Evolutionary conservation across 1,140 invertebrate species (phyloP), one percentile per base, ranked within the genome.

Genomic region (Euglossa dilemma): DNA sequence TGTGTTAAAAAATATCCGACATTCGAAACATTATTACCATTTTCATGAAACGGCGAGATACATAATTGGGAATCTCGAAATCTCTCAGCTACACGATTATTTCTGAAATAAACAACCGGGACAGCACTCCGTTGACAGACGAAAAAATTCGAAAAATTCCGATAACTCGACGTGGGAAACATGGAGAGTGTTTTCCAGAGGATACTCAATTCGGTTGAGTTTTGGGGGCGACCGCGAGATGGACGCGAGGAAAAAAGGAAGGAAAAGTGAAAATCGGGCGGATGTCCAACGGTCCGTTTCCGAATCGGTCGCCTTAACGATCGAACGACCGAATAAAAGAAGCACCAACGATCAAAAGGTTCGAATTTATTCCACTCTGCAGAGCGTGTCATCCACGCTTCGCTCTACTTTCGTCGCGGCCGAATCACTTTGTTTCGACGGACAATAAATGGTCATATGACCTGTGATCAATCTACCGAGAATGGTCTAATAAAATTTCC

Each of bases 341-440:
- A 76, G 85, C 80, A 56, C 23, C 75, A 25, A 18, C 77, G 74
- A 82, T 84, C 87, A 88, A 88, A 88, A 87, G 83, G 79, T 70
- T 87, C 67, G 45, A 71, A 88, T 88, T 89, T 75, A 84, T 89
- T 89, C 87, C 87, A 78, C 87, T 88, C 80, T 45, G 64, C 57
- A 74, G 69, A 89, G 87, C 87, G 74, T 86, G 80, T 69, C 66
- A 61, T 77, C 54, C 70, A 85, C 79, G 63, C 76, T 63, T 80
- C 77, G 80, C 69, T 72, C 84, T 82, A 85, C 86, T 85, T 89
- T 82, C 61, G 63, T 77, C 50, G 69, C 66, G 79, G 47, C 64
- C 79, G 70, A 83, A 84, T 88, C 87, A 84, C 87, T 89, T 89
- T 89, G 87, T 89, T 89, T 83, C 80, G 67, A 66, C 79, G 71